Percentiles rank a stretch among this genome's conserved stretches.
These are phyloP conservation scores for Leptinotarsa texana DNA, from an alignment of 1,140 invertebrate genomes.

Conservation along the genomic window DNA sequence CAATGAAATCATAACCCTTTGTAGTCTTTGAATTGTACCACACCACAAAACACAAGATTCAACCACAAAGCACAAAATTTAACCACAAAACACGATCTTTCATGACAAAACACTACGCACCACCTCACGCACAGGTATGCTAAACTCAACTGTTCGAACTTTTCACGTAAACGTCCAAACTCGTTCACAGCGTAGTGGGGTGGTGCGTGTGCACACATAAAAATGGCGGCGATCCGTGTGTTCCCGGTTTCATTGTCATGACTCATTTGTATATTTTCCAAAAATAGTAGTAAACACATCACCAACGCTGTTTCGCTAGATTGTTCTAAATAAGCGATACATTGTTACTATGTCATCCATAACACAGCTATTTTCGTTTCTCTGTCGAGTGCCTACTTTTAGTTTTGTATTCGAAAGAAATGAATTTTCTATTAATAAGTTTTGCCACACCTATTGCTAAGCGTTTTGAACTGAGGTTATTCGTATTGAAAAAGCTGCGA, in stretches of 20 bases:
- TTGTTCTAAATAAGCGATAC: background rate
- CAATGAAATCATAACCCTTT: background rate
- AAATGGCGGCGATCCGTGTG: constrained; percentile 14
- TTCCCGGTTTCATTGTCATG: constrained; percentile 7
- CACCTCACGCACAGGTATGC: constrained; percentile 6
- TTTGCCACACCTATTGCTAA: background rate
- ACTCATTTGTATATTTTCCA: constrained; percentile 15
- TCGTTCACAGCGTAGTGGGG: constrained; percentile 16
- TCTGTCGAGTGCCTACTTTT: background rate
- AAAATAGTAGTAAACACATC: constrained; percentile 7
- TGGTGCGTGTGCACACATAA: constrained; percentile 11
- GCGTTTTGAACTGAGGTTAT: too few relatives aligned
- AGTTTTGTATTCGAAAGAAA: constrained; percentile 1
- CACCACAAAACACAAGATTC: background rate
- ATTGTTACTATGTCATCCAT: background rate
- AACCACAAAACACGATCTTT: background rate
- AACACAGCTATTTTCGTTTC: background rate
- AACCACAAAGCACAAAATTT: background rate
- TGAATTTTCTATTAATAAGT: constrained; percentile 2
- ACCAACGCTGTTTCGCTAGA: constrained; percentile 16
- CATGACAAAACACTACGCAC: background rate
- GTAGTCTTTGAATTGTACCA: background rate
- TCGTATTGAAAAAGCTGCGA: background rate
- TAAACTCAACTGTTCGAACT: background rate
- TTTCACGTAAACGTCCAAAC: background rate